Percentiles rank a stretch among this genome's conserved stretches.
These are phyloP conservation scores for Drosophila bunnanda DNA, from an alignment of 2,888 invertebrate genomes.

Conservation along the genomic window DNA sequence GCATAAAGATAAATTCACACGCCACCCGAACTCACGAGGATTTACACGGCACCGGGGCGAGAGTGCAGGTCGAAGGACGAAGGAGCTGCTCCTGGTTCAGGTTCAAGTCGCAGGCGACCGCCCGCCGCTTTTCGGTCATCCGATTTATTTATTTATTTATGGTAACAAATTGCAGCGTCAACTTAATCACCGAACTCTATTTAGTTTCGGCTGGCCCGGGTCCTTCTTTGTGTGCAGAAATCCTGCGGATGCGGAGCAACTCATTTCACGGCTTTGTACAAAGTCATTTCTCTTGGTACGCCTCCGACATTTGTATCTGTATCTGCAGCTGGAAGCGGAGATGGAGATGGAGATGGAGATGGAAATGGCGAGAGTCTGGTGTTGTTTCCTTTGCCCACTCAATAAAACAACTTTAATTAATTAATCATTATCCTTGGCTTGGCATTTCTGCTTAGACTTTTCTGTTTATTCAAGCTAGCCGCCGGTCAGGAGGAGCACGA, in stretches of 20 bases:
- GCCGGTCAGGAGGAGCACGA: constrained; percentile 5
- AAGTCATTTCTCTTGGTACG: constrained; percentile 64
- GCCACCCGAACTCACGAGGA: constrained; percentile 43
- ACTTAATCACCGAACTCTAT: constrained; percentile 77
- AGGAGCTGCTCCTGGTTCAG: constrained; percentile 11
- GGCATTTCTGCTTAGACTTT: constrained; percentile 40
- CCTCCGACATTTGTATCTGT: constrained; percentile 29
- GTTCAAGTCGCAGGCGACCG: constrained; percentile 22
- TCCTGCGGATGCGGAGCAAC: constrained; percentile 32
- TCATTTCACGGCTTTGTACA: constrained; percentile 60
- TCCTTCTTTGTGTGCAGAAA: constrained; percentile 30
- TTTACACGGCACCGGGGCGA: constrained; percentile 12
- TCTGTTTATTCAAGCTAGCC: constrained; percentile 58
- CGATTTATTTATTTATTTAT: constrained; percentile 79
- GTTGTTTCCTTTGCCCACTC: constrained; percentile 17
- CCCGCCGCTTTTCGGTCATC: constrained; percentile 58
- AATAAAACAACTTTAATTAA: constrained; percentile 77
- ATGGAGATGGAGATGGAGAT: neutral
- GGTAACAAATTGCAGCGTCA: constrained; percentile 77
- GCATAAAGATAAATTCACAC: constrained; percentile 77
- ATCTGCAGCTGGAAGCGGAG: neutral
- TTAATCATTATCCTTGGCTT: constrained; percentile 74
- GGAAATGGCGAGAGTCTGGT: neutral
- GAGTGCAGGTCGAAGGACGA: constrained; percentile 37
- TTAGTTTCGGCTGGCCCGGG: constrained; percentile 54